A percentile compares a stretch with the other conserved stretches of the same genome.
These are phyloP conservation scores for Scaptomyza reducta DNA, from an alignment of 2,888 invertebrate genomes.

Conservation along the genomic window DNA sequence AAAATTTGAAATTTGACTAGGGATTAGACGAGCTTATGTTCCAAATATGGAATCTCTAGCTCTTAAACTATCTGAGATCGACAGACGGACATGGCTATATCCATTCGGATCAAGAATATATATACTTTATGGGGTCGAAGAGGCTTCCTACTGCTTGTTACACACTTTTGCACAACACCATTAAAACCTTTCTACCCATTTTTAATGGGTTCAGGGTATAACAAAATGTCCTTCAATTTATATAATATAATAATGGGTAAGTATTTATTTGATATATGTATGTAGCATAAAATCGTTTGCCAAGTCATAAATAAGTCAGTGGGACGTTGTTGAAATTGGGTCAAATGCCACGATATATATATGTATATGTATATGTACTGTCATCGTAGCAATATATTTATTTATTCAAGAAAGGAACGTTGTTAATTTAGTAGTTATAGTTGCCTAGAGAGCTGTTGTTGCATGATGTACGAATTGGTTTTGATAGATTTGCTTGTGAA, in stretches of 20 bases:
- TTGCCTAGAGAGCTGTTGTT: neutral
- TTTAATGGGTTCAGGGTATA: no score
- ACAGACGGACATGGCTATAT: no score
- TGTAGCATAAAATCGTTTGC: slow-evolving; percentile 7
- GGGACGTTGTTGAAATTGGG: slow-evolving; percentile 6
- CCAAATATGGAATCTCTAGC: no score
- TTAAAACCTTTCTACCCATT: no score
- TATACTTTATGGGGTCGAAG: no score
- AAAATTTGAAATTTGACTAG: no score
- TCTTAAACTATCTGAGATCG: no score
- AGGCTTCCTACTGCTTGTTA: no score
- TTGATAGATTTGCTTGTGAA: slow-evolving; percentile 1
- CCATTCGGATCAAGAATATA: no score
- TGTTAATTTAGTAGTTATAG: no score
- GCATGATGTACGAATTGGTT: neutral
- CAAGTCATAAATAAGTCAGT: slow-evolving; percentile 12
- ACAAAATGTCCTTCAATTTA: neutral
- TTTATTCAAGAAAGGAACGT: neutral
- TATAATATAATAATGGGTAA: slow-evolving; percentile 2
- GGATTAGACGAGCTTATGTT: no score
- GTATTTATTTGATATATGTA: slow-evolving; percentile 5
- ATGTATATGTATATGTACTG: neutral
- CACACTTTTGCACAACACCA: no score
- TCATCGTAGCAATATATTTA: neutral
- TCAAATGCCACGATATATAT: neutral